Percentiles rank a stretch among this genome's conserved stretches.
These are phyloP conservation scores for Diadophis punctatus DNA, from an alignment of 2,113 vertebrate genomes.

Conservation along the genomic window DNA sequence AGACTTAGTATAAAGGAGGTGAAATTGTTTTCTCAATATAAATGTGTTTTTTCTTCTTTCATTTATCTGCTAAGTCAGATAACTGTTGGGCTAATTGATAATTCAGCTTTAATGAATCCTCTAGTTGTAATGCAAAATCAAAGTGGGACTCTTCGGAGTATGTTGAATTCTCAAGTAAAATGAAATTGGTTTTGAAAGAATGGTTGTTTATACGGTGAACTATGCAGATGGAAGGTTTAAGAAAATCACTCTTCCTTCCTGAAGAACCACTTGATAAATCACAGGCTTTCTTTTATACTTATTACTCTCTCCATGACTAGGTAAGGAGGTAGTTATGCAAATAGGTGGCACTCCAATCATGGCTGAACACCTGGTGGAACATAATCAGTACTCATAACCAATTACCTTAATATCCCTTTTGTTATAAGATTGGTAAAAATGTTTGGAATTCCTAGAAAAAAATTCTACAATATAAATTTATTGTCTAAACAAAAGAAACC, in stretches of 20 bases:
- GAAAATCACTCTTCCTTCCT: slow-evolving; percentile 62
- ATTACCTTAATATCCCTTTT: slow-evolving; percentile 49
- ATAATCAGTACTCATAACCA: slow-evolving; percentile 55
- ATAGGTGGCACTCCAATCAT: slow-evolving; percentile 59
- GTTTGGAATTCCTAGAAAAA: slow-evolving; percentile 18
- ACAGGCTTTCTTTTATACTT: slow-evolving; percentile 50
- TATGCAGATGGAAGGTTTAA: slow-evolving; percentile 57
- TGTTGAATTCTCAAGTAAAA: slow-evolving; percentile 42
- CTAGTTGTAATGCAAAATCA: slow-evolving; percentile 33
- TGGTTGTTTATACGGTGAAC: slow-evolving; percentile 44
- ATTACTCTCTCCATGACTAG: slow-evolving; percentile 45
- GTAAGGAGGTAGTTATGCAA: slow-evolving; percentile 63
- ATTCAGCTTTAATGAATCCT: slow-evolving; percentile 42
- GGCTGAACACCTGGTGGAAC: slow-evolving; percentile 60
- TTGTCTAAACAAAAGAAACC: neutral
- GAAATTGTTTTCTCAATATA: neutral
- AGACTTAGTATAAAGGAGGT: slow-evolving; percentile 13
- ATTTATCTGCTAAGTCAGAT: slow-evolving; percentile 28
- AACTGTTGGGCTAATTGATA: slow-evolving; percentile 46
- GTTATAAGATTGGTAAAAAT: slow-evolving; percentile 48
- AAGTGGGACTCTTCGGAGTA: slow-evolving; percentile 26
- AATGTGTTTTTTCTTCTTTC: slow-evolving; percentile 20
- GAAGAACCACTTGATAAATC: slow-evolving; percentile 65
- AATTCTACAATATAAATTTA: neutral
- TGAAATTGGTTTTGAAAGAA: slow-evolving; percentile 47